Percentiles rank a stretch among this genome's conserved stretches.
These are phyloP conservation scores for Gryllus longicercus DNA, from an alignment of 2,888 invertebrate species.

Conservation along the genomic window DNA sequence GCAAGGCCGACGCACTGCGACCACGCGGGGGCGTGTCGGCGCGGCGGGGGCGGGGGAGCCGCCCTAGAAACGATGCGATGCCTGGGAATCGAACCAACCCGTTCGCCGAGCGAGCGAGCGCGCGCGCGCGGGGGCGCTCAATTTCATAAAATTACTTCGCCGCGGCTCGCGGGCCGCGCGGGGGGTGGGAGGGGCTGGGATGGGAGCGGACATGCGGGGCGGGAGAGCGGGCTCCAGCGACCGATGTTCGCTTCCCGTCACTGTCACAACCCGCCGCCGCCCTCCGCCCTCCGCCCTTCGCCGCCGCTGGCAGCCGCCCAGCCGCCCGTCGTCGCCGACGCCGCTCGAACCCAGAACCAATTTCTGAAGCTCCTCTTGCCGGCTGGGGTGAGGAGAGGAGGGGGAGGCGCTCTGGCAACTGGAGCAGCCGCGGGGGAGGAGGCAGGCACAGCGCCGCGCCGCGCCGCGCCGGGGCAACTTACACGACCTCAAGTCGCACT, in stretches of 20 bases:
- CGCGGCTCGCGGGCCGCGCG: neutral
- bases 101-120: neutral
- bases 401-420: neutral
- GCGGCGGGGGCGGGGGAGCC: too few species aligned
- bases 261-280: neutral
- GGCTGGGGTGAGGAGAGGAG: neutral
- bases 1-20: too few species aligned
- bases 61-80: neutral
- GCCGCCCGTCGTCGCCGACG: neutral
- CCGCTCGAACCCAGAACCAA: neutral
- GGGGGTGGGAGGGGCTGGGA: neutral
- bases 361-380: neutral
- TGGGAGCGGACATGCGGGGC: neutral
- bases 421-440: too few species aligned
- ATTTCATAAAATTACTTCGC: constrained; percentile 2
- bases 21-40: too few species aligned
- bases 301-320: neutral
- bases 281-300: neutral
- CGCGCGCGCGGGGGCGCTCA: neutral
- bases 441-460: too few species aligned
- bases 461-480: too few species aligned
- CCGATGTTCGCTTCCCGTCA: constrained; percentile 5
- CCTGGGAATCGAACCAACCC: neutral
- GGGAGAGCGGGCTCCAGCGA: neutral
- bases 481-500: too few species aligned